These are phyloP conservation scores for Gymnogyps californianus DNA, from an alignment of 2,113 vertebrate genomes.

Conservation along the genomic window DNA sequence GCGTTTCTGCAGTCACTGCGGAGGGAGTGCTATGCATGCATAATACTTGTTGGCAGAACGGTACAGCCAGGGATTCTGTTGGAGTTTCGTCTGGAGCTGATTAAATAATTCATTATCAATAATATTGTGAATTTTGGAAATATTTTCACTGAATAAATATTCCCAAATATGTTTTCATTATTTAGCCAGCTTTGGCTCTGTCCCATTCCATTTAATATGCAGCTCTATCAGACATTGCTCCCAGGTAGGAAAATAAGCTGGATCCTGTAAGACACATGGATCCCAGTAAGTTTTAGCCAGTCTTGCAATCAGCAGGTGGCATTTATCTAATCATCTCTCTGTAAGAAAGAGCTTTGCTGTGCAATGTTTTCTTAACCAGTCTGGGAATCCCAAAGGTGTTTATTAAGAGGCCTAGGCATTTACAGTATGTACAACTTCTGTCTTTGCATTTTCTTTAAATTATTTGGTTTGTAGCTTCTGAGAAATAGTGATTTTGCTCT, in stretches of 20 bases:
- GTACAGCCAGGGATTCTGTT: not conserved
- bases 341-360: not conserved
- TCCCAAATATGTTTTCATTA: not conserved
- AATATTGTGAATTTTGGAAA: slow-evolving; percentile 32
- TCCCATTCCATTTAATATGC: not conserved
- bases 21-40: not conserved
- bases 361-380: not conserved
- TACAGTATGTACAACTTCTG: not conserved
- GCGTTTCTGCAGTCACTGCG: not conserved
- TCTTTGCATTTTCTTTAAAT: not conserved
- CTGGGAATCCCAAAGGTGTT: not conserved
- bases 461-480: not conserved
- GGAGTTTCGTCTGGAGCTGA: not conserved
- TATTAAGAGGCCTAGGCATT: not conserved
- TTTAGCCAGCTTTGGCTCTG: slow-evolving; percentile 15
- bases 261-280: fast-evolving
- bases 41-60: not conserved
- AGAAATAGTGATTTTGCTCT: not conserved
- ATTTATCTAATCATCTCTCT: not conserved
- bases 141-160: slow-evolving; percentile 26
- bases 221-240: not conserved
- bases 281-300: not conserved
- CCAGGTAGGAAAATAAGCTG: slow-evolving; percentile 1
- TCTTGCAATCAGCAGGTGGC: not conserved
- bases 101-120: slow-evolving; percentile 59